A percentile compares a stretch with the other conserved stretches of the same genome.
These are phyloP conservation scores for Myrmecobius fasciatus DNA, from an alignment of 2,113 vertebrate species.

Conservation along the genomic window DNA sequence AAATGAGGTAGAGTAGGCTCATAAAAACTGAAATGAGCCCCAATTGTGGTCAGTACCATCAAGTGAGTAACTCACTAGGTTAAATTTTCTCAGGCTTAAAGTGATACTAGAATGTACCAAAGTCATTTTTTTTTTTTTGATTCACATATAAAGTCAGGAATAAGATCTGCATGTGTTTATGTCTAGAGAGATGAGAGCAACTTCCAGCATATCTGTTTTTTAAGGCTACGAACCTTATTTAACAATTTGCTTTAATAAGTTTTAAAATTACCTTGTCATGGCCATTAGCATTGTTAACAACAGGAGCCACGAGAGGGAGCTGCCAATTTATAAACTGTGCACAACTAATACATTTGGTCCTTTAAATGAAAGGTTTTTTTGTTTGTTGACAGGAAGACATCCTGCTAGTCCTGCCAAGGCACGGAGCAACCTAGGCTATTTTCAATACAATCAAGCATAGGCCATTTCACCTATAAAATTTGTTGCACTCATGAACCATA, in stretches of 20 bases:
- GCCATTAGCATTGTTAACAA: slow-evolving; percentile 4
- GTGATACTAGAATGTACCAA: slow-evolving; percentile 44
- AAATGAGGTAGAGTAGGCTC: slow-evolving; percentile 83
- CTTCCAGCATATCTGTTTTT: slow-evolving; percentile 3
- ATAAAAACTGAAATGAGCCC: slow-evolving; percentile 39
- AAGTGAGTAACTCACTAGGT: slow-evolving; percentile 41
- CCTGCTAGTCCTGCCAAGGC: slow-evolving; percentile 61
- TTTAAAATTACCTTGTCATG: slow-evolving; percentile 40
- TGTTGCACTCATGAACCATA: slow-evolving; percentile 47
- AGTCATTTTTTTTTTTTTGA: slow-evolving; percentile 40
- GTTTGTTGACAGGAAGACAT: slow-evolving; percentile 25
- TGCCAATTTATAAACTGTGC: slow-evolving; percentile 14
- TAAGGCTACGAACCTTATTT: slow-evolving; percentile 21
- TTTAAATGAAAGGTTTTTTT: slow-evolving; percentile 52
- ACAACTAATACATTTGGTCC: slow-evolving; percentile 46
- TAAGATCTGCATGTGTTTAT: slow-evolving; percentile 1
- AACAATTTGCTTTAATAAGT: slow-evolving; percentile 22
- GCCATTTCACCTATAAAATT: neutral
- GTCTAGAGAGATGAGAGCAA: slow-evolving; percentile 50
- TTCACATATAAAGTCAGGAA: neutral
- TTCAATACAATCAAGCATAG: neutral
- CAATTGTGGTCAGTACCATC: slow-evolving; percentile 32
- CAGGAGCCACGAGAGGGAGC: slow-evolving; percentile 4
- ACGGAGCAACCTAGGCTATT: slow-evolving; percentile 59
- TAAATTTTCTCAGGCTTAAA: slow-evolving; percentile 3